Percentiles rank a stretch among this genome's conserved stretches.
These are phyloP conservation scores for Asobara japonica DNA, from an alignment of 1,140 invertebrate genomes.

Conservation along the genomic window DNA sequence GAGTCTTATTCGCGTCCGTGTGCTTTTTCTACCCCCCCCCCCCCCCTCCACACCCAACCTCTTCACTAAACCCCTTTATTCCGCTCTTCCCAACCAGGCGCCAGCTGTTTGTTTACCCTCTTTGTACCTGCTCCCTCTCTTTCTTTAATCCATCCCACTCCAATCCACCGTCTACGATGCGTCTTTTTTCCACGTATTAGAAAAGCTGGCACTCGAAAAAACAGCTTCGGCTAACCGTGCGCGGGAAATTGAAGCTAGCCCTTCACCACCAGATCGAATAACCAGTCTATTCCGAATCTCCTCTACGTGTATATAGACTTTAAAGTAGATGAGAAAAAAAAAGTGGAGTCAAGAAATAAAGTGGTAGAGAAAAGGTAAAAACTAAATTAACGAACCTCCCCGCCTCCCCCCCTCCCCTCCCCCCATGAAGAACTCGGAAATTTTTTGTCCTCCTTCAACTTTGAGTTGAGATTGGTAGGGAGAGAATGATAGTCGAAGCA, in stretches of 20 bases:
- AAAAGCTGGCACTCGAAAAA: neutral
- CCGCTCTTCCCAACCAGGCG: slow-evolving; percentile 26
- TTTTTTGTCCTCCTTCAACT: neutral
- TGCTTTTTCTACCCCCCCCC: neutral
- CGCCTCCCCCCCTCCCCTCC: too few species aligned
- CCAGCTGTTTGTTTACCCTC: slow-evolving; percentile 10
- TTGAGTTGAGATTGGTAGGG: neutral
- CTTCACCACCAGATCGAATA: neutral
- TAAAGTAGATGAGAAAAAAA: neutral
- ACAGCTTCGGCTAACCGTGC: neutral
- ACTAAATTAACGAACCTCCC: neutral
- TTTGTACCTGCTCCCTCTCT: neutral
- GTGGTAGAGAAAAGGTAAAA: neutral
- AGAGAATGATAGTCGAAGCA: slow-evolving; percentile 1
- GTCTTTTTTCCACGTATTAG: slow-evolving; percentile 3
- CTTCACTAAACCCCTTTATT: slow-evolving; percentile 14
- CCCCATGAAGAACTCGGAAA: neutral
- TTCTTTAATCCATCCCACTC: neutral
- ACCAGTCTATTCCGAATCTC: neutral
- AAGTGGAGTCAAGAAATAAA: neutral
- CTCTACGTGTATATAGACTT: neutral
- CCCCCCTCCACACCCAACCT: neutral
- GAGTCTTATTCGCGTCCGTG: slow-evolving; percentile 31
- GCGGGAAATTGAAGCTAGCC: neutral
- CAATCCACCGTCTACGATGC: slow-evolving; percentile 25